Evolutionary conservation across 2,888 invertebrate species (phyloP), one percentile per base, ranked within the genome.

Genomic region (Trypoxylon attenuatum): DNA sequence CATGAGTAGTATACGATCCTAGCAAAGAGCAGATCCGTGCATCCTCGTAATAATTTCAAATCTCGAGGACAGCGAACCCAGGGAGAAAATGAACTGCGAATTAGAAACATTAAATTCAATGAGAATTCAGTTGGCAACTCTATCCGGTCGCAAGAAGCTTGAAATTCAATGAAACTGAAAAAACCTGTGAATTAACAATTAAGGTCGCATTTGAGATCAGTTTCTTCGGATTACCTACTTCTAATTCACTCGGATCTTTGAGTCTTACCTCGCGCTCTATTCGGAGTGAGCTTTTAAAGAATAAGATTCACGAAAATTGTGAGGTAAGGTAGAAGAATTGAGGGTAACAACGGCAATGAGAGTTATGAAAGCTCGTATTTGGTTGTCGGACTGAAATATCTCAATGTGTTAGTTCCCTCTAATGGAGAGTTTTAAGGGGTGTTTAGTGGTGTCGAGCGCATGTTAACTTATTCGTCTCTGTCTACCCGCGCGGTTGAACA

Each of bases 91-190:
- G 16, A 46, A 55, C 16, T 43, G 38, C 53, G 50, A 68, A 60
- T 60, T 60, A 68, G 56, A 53, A 61, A 57, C 53, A 66, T 66
- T 46, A 57, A 66, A 60, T 66, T 54, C 56, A 53, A 66, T 56
- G 38, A 52, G 29, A 38, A 38, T 47, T 6, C 42, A n/a, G n/a
- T n/a, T n/a, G n/a, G n/a, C n/a, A n/a, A n/a, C n/a, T n/a, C n/a
- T n/a, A n/a, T n/a, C n/a, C n/a, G n/a, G 56, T 62, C 51, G 39
- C 21, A 33, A 2, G 60, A 59, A 57, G 45, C 54, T 60, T 60
- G 60, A 57, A 57, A 61, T 51, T 49, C 69, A 51, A 61, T 39
- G 53, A 43, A 47, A 53, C 47, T 57, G 15, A 42, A 45, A 50
- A 33, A 38, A 47, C 55, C 56, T 64, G 51, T 54, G 42, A 52